Conservation (phyloP, 2,888 invertebrate species). For the Agonopterix arenella region DNA sequence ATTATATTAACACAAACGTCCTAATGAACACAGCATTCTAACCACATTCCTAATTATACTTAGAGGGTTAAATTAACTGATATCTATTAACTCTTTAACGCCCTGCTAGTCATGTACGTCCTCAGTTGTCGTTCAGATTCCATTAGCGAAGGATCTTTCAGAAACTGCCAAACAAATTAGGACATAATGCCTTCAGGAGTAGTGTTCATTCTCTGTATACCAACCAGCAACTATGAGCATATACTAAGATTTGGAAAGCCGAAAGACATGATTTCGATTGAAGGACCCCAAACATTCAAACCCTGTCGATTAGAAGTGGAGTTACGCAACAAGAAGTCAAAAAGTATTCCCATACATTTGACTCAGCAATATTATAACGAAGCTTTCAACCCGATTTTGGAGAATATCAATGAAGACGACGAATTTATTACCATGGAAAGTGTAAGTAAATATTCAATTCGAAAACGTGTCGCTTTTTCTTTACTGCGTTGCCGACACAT, state of each 20-base stretch:
- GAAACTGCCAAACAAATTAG: neutral
- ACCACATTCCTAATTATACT: slow-evolving; percentile 12
- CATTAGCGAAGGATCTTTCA: neutral
- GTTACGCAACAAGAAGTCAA: slow-evolving; percentile 51
- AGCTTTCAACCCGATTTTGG: slow-evolving; percentile 42
- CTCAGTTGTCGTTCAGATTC: neutral
- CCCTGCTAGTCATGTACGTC: neutral
- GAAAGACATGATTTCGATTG: slow-evolving; percentile 38
- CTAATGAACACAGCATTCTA: neutral
- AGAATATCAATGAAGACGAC: slow-evolving; percentile 59
- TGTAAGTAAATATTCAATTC: slow-evolving; percentile 44
- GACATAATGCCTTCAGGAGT: slow-evolving; percentile 78
- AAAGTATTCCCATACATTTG: slow-evolving; percentile 57
- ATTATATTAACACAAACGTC: slow-evolving; percentile 3
- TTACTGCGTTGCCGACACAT: no score
- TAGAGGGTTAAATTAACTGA: slow-evolving; percentile 32
- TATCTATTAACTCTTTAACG: slow-evolving; percentile 8
- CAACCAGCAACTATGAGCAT: slow-evolving; percentile 82
- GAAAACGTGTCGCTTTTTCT: no score
- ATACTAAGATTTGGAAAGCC: slow-evolving; percentile 71
- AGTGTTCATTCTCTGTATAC: slow-evolving; percentile 82
- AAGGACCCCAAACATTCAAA: slow-evolving; percentile 29
- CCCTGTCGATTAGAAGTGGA: slow-evolving; percentile 50
- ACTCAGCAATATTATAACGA: slow-evolving; percentile 58
- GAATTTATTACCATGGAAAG: slow-evolving; percentile 82